Evolutionary conservation across 2,113 vertebrate genomes (phyloP).

Genomic region (Engraulis encrasicolus): DNA sequence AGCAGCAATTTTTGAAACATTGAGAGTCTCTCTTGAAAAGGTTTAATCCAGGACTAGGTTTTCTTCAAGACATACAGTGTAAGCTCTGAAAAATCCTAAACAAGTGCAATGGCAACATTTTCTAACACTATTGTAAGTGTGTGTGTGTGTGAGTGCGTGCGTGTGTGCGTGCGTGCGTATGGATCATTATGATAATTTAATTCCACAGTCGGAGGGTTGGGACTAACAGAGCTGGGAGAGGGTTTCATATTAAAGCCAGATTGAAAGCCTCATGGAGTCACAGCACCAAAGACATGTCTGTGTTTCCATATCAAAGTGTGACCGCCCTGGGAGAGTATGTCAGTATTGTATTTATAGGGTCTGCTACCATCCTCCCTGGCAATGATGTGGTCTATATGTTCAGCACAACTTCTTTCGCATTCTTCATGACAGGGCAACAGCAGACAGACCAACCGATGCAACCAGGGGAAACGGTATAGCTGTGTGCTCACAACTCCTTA

Average conservation of each 20-base stretch:
- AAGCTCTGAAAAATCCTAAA: too few species aligned
- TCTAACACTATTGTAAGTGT: too few species aligned
- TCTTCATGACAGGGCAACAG: not conserved
- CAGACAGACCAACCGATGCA: too few species aligned
- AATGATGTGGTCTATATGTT: not conserved
- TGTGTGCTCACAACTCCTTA: too few species aligned
- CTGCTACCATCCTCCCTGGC: not conserved
- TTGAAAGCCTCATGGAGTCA: not conserved
- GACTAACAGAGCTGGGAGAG: not conserved
- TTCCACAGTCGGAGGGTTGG: not conserved
- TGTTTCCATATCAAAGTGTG: slow-evolving; percentile 45
- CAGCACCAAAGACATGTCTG: not conserved
- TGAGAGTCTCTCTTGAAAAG: too few species aligned
- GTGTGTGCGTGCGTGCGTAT: not conserved
- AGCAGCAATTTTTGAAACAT: too few species aligned
- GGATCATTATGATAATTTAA: not conserved
- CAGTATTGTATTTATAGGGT: slow-evolving; percentile 37
- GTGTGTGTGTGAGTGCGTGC: too few species aligned
- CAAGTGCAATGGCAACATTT: too few species aligned
- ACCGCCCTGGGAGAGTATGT: slow-evolving; percentile 34
- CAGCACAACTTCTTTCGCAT: not conserved
- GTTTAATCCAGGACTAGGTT: too few species aligned
- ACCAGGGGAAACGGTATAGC: too few species aligned
- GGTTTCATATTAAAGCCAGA: slow-evolving; percentile 1
- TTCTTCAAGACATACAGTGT: too few species aligned